These are phyloP conservation scores for Sminthurinus aureus DNA, from an alignment of 2,888 invertebrate genomes.

Conservation along the genomic window DNA sequence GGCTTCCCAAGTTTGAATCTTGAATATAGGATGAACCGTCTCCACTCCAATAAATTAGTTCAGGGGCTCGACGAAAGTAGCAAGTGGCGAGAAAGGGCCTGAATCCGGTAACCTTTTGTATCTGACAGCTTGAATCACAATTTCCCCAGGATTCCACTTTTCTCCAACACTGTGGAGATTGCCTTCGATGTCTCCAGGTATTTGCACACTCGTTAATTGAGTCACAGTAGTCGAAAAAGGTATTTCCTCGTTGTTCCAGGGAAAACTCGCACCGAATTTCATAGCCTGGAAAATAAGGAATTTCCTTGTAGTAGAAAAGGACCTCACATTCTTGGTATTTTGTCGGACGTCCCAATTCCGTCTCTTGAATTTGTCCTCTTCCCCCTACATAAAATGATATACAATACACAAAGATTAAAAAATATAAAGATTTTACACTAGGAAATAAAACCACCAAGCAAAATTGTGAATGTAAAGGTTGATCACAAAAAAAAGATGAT, in stretches of 20 bases:
- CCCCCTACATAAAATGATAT: too few species aligned
- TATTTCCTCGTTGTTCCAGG: neutral
- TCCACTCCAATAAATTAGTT: too few species aligned
- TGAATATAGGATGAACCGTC: too few species aligned
- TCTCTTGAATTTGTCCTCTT: too few species aligned
- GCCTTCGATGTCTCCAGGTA: neutral
- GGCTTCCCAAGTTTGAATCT: too few species aligned
- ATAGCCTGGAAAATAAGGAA: neutral
- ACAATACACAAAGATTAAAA: too few species aligned
- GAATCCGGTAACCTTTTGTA: too few species aligned
- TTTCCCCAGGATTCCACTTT: neutral
- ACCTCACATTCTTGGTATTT: neutral
- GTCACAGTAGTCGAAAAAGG: neutral
- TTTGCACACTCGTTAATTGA: neutral
- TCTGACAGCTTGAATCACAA: too few species aligned
- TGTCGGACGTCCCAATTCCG: neutral
- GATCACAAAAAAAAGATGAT: neutral
- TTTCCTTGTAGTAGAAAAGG: neutral
- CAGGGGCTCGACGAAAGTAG: too few species aligned
- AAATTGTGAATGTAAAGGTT: neutral
- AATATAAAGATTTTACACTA: neutral
- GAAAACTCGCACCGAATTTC: neutral
- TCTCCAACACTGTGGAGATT: neutral
- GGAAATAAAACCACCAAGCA: neutral
- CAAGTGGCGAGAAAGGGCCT: too few species aligned